A percentile compares a stretch with the other conserved stretches of the same genome.
These are phyloP conservation scores for Scaptomyza montana DNA, from an alignment of 1,140 invertebrate species.

Conservation along the genomic window DNA sequence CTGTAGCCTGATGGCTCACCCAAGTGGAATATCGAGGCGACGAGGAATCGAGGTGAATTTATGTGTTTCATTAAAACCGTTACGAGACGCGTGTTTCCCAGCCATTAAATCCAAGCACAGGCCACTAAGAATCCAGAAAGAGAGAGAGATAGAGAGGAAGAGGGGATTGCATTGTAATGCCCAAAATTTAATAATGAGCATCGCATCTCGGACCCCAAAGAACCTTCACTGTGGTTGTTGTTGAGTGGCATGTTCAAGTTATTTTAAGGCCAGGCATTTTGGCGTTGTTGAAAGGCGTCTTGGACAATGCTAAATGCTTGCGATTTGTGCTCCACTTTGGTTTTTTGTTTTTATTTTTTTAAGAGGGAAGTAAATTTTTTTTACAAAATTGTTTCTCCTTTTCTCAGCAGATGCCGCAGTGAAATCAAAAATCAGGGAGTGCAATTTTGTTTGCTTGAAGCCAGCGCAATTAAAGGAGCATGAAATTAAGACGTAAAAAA, in stretches of 20 bases:
- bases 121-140: constrained; percentile 15
- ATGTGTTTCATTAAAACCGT: constrained; percentile 80
- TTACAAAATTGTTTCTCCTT: constrained; percentile 12
- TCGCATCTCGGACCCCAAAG: constrained; percentile 16
- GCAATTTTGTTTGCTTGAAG: too few relatives aligned
- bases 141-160: not conserved
- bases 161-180: constrained; percentile 42
- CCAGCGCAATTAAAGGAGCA: not conserved
- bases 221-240: not conserved
- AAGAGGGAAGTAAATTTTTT: constrained; percentile 35
- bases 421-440: constrained; percentile 28
- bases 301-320: constrained; percentile 51
- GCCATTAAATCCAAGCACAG: constrained; percentile 59
- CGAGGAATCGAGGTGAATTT: constrained; percentile 64
- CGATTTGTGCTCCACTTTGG: constrained; percentile 49
- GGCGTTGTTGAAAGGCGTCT: constrained; percentile 31
- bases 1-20: constrained; percentile 42
- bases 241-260: constrained; percentile 41
- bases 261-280: constrained; percentile 34
- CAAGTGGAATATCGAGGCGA: constrained; percentile 59
- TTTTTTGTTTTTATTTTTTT: too few relatives aligned
- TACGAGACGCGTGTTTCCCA: constrained; percentile 69
- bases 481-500: not conserved
- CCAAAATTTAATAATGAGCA: constrained; percentile 69
- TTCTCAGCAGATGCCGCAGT: constrained; percentile 8